A percentile compares a stretch with the other conserved stretches of the same genome.
Conservation (phyloP, 1,140 invertebrate genomes). For the Microplitis demolitor region DNA sequence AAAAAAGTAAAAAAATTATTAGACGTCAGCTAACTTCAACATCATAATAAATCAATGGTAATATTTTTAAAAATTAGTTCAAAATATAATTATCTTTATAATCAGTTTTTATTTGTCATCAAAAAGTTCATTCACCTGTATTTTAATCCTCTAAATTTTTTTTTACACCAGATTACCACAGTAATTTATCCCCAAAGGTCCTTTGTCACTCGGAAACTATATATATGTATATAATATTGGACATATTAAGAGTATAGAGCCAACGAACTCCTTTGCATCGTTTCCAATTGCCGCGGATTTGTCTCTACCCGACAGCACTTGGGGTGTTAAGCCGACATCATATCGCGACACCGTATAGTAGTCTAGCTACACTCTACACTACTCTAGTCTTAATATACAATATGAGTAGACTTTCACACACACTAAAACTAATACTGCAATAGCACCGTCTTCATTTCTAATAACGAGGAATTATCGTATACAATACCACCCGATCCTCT, state of each 20-base stretch:
- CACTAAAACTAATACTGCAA: no score
- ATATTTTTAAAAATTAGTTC: no score
- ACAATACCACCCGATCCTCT: slow-evolving; percentile 59
- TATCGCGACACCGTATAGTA: background rate
- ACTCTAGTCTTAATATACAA: no score
- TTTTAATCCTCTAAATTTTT: slow-evolving; percentile 37
- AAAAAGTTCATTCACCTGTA: slow-evolving; percentile 49
- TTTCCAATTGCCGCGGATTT: slow-evolving; percentile 59
- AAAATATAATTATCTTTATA: background rate
- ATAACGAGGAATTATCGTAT: slow-evolving; percentile 63
- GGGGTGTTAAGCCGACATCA: slow-evolving; percentile 60
- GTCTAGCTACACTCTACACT: background rate
- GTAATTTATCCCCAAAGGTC: slow-evolving; percentile 32
- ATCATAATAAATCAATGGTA: no score
- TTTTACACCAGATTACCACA: slow-evolving; percentile 48
- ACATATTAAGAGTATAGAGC: background rate
- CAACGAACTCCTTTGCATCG: slow-evolving; percentile 54
- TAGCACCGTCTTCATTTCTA: slow-evolving; percentile 35
- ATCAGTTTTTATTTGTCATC: background rate
- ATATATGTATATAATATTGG: background rate
- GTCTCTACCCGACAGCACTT: slow-evolving; percentile 52
- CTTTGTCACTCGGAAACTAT: slow-evolving; percentile 36
- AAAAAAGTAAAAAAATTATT: no score
- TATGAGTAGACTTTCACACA: no score
- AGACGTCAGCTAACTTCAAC: no score